Evolutionary conservation across 2,888 invertebrate genomes (phyloP).

Genomic region (Xylophagus ater): DNA sequence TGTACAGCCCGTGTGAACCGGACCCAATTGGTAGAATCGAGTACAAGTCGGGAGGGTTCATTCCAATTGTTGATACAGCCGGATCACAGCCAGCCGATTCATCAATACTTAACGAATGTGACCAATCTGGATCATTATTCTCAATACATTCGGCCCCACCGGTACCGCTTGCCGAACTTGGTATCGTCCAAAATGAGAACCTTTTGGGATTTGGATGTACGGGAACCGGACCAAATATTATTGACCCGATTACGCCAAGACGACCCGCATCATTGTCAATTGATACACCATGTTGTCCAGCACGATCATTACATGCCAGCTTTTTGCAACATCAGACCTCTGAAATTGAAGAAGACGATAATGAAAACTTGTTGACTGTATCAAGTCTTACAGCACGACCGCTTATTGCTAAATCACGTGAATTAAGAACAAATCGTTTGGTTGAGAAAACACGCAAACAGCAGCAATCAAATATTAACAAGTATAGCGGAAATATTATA

Average conservation of each 20-base stretch:
- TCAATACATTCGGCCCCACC: constrained; percentile 60
- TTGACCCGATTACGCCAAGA: constrained; percentile 27
- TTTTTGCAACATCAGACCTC: constrained; percentile 40
- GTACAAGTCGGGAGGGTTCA: constrained; percentile 40
- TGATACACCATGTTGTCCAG: constrained; percentile 29
- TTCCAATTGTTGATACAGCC: constrained; percentile 23
- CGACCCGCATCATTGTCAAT: constrained; percentile 43
- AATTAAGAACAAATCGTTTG: constrained; percentile 40
- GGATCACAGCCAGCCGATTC: constrained; percentile 26
- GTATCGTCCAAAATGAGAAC: constrained; percentile 24
- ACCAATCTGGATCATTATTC: constrained; percentile 46
- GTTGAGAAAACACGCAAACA: constrained; percentile 18
- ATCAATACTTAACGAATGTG: constrained; percentile 26
- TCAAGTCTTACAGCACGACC: constrained; percentile 63
- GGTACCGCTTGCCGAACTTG: constrained; percentile 40
- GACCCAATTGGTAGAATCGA: constrained; percentile 40
- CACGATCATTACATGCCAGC: constrained; percentile 36
- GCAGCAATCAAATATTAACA: constrained; percentile 9
- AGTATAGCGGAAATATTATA: constrained; percentile 14
- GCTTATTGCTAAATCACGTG: constrained; percentile 56
- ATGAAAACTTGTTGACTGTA: constrained; percentile 59
- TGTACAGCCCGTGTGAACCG: constrained; percentile 41
- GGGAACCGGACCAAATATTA: constrained; percentile 21
- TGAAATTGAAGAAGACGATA: constrained; percentile 52
- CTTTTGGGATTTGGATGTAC: constrained; percentile 18